These are phyloP conservation scores for Megaceryle torquata DNA, from an alignment of 2,113 vertebrate species.

Conservation along the genomic window DNA sequence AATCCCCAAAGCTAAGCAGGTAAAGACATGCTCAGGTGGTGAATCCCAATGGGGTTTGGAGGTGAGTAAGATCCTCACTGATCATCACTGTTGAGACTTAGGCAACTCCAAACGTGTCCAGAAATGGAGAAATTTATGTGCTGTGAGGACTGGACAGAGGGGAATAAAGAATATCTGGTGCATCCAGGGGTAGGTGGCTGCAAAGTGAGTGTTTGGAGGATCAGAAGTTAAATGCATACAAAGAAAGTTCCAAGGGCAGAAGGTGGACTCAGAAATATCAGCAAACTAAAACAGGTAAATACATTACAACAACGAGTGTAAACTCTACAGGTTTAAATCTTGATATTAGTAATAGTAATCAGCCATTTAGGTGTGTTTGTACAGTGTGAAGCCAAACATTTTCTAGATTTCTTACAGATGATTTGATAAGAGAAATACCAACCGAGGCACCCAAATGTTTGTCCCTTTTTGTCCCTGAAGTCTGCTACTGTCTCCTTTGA, in stretches of 20 bases:
- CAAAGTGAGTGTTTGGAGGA: background rate
- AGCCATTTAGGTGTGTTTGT: background rate
- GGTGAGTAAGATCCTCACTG: constrained; percentile 35
- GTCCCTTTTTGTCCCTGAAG: background rate
- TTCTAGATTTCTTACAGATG: background rate
- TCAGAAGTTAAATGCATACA: background rate
- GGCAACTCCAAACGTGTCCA: constrained; percentile 39
- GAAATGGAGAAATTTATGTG: background rate
- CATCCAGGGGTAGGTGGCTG: background rate
- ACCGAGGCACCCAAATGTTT: background rate
- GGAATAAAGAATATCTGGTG: background rate
- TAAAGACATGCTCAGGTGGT: background rate
- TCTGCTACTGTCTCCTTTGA: background rate
- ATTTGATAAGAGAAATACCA: background rate
- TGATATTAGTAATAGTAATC: background rate
- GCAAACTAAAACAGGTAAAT: background rate
- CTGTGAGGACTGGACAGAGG: background rate
- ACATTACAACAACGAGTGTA: background rate
- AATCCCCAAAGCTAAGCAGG: background rate
- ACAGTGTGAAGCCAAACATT: background rate
- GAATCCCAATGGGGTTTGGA: background rate
- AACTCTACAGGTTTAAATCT: background rate
- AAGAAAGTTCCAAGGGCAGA: background rate
- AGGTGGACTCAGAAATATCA: background rate
- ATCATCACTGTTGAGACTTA: background rate